Evolutionary conservation across 2,888 invertebrate species (phyloP), one percentile per base, ranked within the genome.

Genomic region (Mycogona germanica): DNA sequence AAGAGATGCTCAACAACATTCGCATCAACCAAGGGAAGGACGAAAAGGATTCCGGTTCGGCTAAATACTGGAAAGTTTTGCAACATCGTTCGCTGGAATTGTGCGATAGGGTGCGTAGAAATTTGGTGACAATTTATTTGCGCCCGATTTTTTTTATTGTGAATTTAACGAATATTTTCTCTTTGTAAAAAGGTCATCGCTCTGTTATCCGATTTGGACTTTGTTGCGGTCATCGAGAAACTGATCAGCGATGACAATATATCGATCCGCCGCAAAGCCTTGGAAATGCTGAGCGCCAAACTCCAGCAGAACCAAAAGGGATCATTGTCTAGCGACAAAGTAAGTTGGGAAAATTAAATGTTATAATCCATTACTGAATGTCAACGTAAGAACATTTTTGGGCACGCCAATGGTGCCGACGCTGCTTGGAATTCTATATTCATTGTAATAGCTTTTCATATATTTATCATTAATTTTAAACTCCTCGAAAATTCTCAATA

Each of bases 281-380:
- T 96, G 70, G 93, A 95, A 64, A 70, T 96, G 37, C 71, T 96
- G 1, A 89, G 87, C 63, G 76, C 77, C 7, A 87, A 91, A 69
- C 73, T 95, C 6, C 81, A 84, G 59, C 75, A 78, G 57, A 78
- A 80, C 57, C 74, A 75, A n/a, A n/a, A n/a, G n/a, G n/a, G n/a
- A n/a, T n/a, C n/a, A n/a, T n/a, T n/a, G n/a, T n/a, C n/a, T n/a
- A n/a, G n/a, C n/a, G n/a, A n/a, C n/a, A n/a, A n/a, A n/a, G n/a
- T n/a, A n/a, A n/a, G n/a, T n/a, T n/a, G n/a, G n/a, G n/a, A n/a
- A n/a, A n/a, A n/a, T n/a, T n/a, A n/a, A n/a, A n/a, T n/a, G n/a
- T n/a, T n/a, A n/a, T n/a, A n/a, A n/a, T n/a, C n/a, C n/a, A n/a
- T n/a, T n/a, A n/a, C n/a, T n/a, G n/a, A n/a, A n/a, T n/a, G n/a